Evolutionary conservation across 2,888 invertebrate species (phyloP).

Genomic region (Iselma pallidipennis): DNA sequence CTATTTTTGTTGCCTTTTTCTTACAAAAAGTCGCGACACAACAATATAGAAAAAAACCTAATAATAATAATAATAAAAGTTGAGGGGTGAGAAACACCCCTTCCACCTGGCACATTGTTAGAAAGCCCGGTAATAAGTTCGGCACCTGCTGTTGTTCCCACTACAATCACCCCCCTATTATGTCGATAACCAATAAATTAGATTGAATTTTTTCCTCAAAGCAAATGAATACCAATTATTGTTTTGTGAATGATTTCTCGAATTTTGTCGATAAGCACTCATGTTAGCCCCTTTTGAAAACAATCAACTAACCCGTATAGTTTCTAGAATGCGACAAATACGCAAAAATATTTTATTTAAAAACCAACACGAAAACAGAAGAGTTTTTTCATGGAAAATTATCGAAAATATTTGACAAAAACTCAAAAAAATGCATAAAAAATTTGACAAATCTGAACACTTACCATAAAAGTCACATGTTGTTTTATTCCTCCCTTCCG

Average conservation of each 20-base stretch:
- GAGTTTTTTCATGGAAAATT: too few species aligned
- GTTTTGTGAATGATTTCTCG: conserved; percentile 7
- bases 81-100: not conserved
- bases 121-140: conserved; percentile 11
- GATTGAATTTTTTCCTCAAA: conserved; percentile 19
- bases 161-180: conserved; percentile 14
- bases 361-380: not conserved
- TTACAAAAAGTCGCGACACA: too few species aligned
- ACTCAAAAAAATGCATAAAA: too few species aligned
- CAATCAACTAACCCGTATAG: not conserved
- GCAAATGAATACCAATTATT: too few species aligned
- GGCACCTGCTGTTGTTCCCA: conserved; percentile 36
- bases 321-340: too few species aligned
- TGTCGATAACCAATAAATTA: conserved; percentile 22
- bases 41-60: too few species aligned
- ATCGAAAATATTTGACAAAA: too few species aligned
- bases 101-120: conserved; percentile 1
- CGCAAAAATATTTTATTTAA: not conserved
- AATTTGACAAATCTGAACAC: too few species aligned
- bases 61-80: too few species aligned
- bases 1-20: too few species aligned
- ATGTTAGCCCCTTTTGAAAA: not conserved
- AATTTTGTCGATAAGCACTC: not conserved
- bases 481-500: not conserved
- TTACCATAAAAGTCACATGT: not conserved